Base-by-base conservation (phyloP, 2,113 vertebrate species). In the Corvus cornix region DNA sequence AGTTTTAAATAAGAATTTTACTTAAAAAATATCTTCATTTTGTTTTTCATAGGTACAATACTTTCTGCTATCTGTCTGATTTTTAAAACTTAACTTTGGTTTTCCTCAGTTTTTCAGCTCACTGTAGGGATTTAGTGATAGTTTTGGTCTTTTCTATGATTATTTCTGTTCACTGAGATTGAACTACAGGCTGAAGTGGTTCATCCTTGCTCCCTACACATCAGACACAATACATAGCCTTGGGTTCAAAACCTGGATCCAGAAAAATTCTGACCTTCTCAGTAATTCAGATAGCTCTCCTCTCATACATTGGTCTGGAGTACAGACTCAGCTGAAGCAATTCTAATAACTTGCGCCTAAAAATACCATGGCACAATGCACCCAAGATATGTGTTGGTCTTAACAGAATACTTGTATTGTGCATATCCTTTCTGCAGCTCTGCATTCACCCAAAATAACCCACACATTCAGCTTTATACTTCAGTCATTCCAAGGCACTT, bases 401-500 rank as follows among this genome's bases (percentile, higher is more conserved):
- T 82, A 63, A 77, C 44, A 75, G 19, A 81, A 58, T 26, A 41
- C 8, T 89, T 72, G 41, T 77, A 81, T 75, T 16, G 3, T 30
- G 69, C 48, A 64, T 68, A 87, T 68, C 20, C 49, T 62, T 89
- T 84, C 72, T 6, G 9, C 37, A 86, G 72, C 27, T 77, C 60
- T 79, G 37, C 66, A 49, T 89, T 92, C 77, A 94, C 58, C 39
- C 52, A 67, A 68, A 90, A 96, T 87, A 96, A 90, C 80, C 49
- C 39, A 91, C 2, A 2, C 21, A 62, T 82, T 91, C 73, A 53
- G 49, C 24, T 89, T 91, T 66, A 76, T 73, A 56, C 49, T 79
- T 91, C 67, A 82, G 80, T 76, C 81, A 91, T 76, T 93, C 84
- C 89, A 95, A 89, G 77, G 85, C 84, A 84, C 58, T 89, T 82